Base-by-base conservation (phyloP, 64 coral and sea anemone genomes). In the Pachyseris speciosa region DNA sequence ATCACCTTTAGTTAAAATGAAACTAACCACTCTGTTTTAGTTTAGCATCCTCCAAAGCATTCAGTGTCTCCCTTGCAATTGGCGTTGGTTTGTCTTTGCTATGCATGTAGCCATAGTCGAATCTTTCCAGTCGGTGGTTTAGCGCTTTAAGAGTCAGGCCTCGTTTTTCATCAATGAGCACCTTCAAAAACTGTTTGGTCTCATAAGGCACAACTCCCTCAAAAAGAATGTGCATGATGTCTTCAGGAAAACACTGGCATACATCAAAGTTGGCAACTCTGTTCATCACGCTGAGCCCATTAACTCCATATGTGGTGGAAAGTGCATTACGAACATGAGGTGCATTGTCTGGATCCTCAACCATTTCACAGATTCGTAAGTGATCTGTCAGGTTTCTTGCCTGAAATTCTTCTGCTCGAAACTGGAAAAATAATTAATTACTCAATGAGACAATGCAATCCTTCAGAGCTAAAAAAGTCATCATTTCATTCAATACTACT, bases 171-270 rank as follows among this genome's bases (percentile, higher is more conserved):
- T 91, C 78, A 64, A 91, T 75, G 0, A 91, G 37, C 26, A 60
- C 63, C 55, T 61, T 91, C 31, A 84, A 39, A 48, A 91, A 36
- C 15, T 33, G 64, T 29, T 91, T 91, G 0, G 89, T 84, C 74
- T 92, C 52, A 48, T 84, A 84, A 60, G 89, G 78, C 30, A 91
- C 80, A 28, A 80, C 48, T 61, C 89, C 89, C 16, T 91, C 66
- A 55, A 91, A 39, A 9, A 91, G 45, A 67, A 90, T 50, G 77
- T 90, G 74, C 87, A 90, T 90, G 17, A 80, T 90, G 19, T 90
- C 87, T 65, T 90, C 52, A 33, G 72, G 86, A 38, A 78, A 63
- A 38, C 86, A 89, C 51, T 65, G 67, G 70, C 86, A 89, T 24
- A 90, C 88, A 67, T 71, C 75, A 69, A 90, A 90, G 30, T 80